A percentile compares a stretch with the other conserved stretches of the same genome.
phyloP scores from a whole-genome alignment of 53 echinoderm and acorn worm species.

The Apostichopus leukothele region DNA sequence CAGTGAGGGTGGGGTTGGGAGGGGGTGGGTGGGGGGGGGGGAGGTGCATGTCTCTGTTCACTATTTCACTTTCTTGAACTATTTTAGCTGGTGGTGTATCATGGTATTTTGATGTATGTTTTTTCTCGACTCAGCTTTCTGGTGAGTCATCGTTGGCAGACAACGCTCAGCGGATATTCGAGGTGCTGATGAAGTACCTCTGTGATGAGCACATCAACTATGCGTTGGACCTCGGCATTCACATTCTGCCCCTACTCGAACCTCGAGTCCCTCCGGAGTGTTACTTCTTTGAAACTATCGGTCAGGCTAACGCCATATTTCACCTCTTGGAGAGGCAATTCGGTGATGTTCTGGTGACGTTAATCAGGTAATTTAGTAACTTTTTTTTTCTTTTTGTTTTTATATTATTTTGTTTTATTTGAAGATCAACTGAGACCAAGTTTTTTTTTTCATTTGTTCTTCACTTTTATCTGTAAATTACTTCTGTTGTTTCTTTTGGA shows the following conservation, averaged over 20 bases:
- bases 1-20: too few species aligned
- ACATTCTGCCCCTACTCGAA: slow-evolving; percentile 77
- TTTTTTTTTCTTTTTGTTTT: background rate
- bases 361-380: slow-evolving; percentile 71
- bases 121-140: slow-evolving; percentile 59
- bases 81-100: too few species aligned
- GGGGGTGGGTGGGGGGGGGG: too few species aligned
- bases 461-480: too few species aligned
- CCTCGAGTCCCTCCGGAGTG: slow-evolving; percentile 68
- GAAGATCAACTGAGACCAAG: background rate
- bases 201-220: slow-evolving; percentile 97
- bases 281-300: slow-evolving; percentile 92
- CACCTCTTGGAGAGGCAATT: slow-evolving; percentile 97
- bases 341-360: slow-evolving; percentile 89
- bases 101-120: too few species aligned
- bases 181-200: slow-evolving; percentile 79
- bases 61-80: too few species aligned
- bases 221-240: slow-evolving; percentile 88
- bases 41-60: too few species aligned
- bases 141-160: slow-evolving; percentile 79
- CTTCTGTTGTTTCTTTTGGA: too few species aligned
- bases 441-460: too few species aligned
- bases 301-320: slow-evolving; percentile 97
- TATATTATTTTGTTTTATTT: background rate
- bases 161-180: slow-evolving; percentile 80